phyloP scores from a whole-genome alignment of 2,113 vertebrate species.

The Aphelocoma coerulescens region DNA sequence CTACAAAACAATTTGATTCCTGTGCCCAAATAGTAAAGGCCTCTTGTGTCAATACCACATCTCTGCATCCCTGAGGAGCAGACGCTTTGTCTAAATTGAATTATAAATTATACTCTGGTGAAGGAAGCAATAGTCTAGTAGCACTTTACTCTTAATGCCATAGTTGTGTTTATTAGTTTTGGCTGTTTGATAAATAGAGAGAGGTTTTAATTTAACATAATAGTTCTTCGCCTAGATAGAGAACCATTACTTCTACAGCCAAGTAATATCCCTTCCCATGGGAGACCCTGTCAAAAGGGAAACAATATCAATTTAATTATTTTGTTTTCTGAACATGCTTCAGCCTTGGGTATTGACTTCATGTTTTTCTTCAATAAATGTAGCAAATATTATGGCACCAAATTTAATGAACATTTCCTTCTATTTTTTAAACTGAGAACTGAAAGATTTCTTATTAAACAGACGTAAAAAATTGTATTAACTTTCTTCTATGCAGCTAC shows the following conservation, averaged over 20 bases:
- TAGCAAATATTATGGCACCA: not conserved
- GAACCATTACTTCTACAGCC: not conserved
- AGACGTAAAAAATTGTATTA: not conserved
- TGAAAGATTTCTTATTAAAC: not conserved
- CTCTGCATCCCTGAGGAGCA: not conserved
- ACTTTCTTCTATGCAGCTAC: not conserved
- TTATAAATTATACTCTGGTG: constrained; percentile 21
- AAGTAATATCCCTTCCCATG: constrained; percentile 15
- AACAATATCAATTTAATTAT: constrained; percentile 29
- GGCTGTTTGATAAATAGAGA: constrained; percentile 16
- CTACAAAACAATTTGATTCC: not conserved
- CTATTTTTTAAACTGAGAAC: not conserved
- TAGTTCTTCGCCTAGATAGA: not conserved
- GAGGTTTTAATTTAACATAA: constrained; percentile 39
- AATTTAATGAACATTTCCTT: constrained; percentile 14
- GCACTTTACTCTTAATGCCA: not conserved
- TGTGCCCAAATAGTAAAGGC: not conserved
- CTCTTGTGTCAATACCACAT: not conserved
- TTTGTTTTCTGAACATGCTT: not conserved
- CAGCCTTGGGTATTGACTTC: constrained; percentile 14
- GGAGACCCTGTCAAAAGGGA: not conserved
- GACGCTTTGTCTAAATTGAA: not conserved
- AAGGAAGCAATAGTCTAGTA: constrained; percentile 17
- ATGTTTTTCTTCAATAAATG: constrained; percentile 29
- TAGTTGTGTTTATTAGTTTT: constrained; percentile 23